phyloP scores from a whole-genome alignment of 1,140 invertebrate genomes.

The Stenopsyche tienmushanensis region DNA sequence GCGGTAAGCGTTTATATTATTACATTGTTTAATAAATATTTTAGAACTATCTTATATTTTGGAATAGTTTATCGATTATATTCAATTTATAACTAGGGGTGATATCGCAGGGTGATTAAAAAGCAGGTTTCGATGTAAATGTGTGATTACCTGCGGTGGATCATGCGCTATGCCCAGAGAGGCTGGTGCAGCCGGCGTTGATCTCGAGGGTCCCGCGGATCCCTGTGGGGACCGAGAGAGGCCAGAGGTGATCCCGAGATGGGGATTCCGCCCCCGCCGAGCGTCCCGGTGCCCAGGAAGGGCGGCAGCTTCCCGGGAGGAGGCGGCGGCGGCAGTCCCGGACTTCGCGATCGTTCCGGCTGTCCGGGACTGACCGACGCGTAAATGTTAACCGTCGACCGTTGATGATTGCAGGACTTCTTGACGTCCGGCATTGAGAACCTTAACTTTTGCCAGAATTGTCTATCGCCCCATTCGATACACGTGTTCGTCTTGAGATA shows the following conservation, averaged over 20 bases:
- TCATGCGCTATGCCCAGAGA: slow-evolving; percentile 66
- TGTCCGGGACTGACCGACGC: slow-evolving; percentile 58
- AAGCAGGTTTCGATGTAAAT: slow-evolving; percentile 36
- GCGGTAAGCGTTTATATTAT: background rate
- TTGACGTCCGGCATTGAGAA: slow-evolving; percentile 84
- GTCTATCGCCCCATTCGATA: slow-evolving; percentile 88
- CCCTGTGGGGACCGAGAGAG: slow-evolving; percentile 47
- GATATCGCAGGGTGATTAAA: slow-evolving; percentile 19
- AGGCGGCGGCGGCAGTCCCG: slow-evolving; percentile 62
- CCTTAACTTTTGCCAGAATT: slow-evolving; percentile 92
- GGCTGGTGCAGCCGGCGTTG: slow-evolving; percentile 92
- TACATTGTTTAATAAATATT: background rate
- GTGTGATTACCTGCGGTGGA: slow-evolving; percentile 57
- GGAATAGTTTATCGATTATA: background rate
- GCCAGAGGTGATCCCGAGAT: slow-evolving; percentile 49
- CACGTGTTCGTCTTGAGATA: slow-evolving; percentile 88
- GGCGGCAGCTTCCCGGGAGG: slow-evolving; percentile 58
- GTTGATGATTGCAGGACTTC: slow-evolving; percentile 59
- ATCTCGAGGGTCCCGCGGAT: slow-evolving; percentile 84
- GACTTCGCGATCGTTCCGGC: slow-evolving; percentile 61
- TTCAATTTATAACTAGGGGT: background rate
- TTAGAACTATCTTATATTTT: background rate
- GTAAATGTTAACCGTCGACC: slow-evolving; percentile 66
- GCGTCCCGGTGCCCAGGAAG: slow-evolving; percentile 50
- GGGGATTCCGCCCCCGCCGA: slow-evolving; percentile 42